Evolutionary conservation across 2,888 invertebrate species (phyloP).

Genomic region (Mimachlamys varia): DNA sequence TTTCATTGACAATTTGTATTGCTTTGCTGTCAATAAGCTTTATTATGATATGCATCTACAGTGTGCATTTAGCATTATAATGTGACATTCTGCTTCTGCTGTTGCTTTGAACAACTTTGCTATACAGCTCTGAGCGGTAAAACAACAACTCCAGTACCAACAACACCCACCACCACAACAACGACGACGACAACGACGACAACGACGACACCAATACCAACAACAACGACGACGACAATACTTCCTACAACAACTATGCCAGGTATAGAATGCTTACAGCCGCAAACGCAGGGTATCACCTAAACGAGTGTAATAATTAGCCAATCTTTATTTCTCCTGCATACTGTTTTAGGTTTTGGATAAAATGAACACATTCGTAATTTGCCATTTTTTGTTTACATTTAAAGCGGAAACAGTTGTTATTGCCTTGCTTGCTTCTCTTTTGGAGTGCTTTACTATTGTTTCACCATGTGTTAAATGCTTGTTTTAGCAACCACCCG

Average conservation of each 20-base stretch:
- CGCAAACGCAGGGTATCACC: not conserved
- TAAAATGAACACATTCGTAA: too few relatives aligned
- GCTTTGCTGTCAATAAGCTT: not conserved
- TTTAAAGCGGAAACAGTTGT: not conserved
- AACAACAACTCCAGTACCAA: not conserved
- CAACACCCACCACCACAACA: not conserved
- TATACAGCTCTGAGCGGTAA: not conserved
- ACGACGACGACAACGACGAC: constrained; percentile 9
- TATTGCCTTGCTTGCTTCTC: not conserved
- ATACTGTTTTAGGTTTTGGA: not conserved
- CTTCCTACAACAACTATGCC: not conserved
- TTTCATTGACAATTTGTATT: not conserved
- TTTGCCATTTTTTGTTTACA: too few relatives aligned
- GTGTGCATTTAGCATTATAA: not conserved
- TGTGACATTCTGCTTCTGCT: not conserved
- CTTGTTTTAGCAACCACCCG: not conserved
- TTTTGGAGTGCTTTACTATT: not conserved
- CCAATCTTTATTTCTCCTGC: too few relatives aligned
- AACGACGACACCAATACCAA: not conserved
- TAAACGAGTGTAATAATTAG: too few relatives aligned
- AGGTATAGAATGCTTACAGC: not conserved
- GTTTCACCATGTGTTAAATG: not conserved
- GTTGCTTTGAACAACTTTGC: not conserved
- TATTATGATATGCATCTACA: not conserved
- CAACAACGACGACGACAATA: not conserved